Percentiles rank a stretch among this genome's conserved stretches.
Conservation (phyloP, 2,797 vertebrate genomes). For the Sebastes hubbsi region DNA sequence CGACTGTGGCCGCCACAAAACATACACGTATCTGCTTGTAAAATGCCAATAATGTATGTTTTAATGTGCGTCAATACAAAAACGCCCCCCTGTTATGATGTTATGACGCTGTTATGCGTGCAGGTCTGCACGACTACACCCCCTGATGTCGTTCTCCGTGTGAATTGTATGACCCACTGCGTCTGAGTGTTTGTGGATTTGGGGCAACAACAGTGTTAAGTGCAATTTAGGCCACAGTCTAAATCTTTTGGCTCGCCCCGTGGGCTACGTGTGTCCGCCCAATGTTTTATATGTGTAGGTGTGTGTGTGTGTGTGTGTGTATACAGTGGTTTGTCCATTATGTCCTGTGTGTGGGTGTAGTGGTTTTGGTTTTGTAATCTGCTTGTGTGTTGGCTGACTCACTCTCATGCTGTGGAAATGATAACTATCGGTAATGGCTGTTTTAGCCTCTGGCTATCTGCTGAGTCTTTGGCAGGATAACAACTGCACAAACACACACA, state of each 20-base stretch:
- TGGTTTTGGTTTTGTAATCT: conserved; percentile 71
- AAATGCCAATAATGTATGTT: conserved; percentile 3
- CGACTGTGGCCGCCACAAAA: neutral
- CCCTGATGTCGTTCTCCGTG: conserved; percentile 22
- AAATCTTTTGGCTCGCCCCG: conserved; percentile 41
- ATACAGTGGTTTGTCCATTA: conserved; percentile 11
- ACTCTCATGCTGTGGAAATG: conserved; percentile 49
- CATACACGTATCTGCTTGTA: neutral
- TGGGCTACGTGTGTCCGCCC: conserved; percentile 16
- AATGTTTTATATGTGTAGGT: neutral
- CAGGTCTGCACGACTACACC: neutral
- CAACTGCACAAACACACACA: neutral
- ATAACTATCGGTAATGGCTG: conserved; percentile 68
- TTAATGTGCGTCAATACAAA: conserved; percentile 11
- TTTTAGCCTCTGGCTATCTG: conserved; percentile 60
- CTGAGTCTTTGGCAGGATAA: conserved; percentile 51
- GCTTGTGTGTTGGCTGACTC: conserved; percentile 67
- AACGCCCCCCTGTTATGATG: neutral
- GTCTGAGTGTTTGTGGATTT: conserved; percentile 38
- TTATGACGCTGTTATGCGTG: neutral
- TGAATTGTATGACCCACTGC: conserved; percentile 27
- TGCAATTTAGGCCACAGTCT: conserved; percentile 54
- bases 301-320: neutral
- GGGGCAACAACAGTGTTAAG: conserved; percentile 42
- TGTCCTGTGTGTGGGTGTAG: conserved; percentile 16